Evolutionary conservation across 2,797 vertebrate genomes (phyloP).

Genomic region (Bradypodion pumilum): DNA sequence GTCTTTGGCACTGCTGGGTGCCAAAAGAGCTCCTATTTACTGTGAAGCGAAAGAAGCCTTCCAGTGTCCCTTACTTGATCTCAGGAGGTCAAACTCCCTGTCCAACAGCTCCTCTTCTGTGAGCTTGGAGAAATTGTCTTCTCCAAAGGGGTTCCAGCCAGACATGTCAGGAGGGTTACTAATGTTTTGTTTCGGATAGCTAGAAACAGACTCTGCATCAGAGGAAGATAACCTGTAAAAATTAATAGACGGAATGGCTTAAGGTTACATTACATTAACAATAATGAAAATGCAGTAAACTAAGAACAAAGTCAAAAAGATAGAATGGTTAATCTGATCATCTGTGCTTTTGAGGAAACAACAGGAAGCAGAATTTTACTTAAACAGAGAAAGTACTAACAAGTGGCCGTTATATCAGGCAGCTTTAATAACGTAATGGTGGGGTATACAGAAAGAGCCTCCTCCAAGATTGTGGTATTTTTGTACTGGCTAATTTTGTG

Average conservation of each 20-base stretch:
- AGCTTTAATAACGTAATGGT: no score
- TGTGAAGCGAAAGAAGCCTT: conserved; percentile 85
- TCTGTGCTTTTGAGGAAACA: not conserved
- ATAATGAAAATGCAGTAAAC: not conserved
- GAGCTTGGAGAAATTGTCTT: conserved; percentile 97
- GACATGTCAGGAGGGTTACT: conserved; percentile 96
- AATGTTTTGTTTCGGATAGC: conserved; percentile 79
- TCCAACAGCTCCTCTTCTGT: conserved; percentile 97
- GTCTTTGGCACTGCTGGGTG: conserved; percentile 65
- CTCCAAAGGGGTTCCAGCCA: conserved; percentile 96
- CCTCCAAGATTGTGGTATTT: no score
- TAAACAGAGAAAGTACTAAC: not conserved
- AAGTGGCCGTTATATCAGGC: not conserved
- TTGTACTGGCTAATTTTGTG: no score
- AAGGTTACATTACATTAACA: not conserved
- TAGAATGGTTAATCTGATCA: not conserved
- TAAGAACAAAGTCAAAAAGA: not conserved
- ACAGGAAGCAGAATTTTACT: not conserved
- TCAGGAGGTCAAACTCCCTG: conserved; percentile 96
- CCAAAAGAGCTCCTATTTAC: conserved; percentile 68
- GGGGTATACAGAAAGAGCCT: no score
- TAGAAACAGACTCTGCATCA: conserved; percentile 74
- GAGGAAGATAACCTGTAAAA: conserved; percentile 77
- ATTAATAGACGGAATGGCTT: conserved; percentile 38
- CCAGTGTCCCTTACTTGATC: conserved; percentile 94